Conservation (phyloP, 1,140 invertebrate genomes). For the Drosophila yakuba region DNA sequence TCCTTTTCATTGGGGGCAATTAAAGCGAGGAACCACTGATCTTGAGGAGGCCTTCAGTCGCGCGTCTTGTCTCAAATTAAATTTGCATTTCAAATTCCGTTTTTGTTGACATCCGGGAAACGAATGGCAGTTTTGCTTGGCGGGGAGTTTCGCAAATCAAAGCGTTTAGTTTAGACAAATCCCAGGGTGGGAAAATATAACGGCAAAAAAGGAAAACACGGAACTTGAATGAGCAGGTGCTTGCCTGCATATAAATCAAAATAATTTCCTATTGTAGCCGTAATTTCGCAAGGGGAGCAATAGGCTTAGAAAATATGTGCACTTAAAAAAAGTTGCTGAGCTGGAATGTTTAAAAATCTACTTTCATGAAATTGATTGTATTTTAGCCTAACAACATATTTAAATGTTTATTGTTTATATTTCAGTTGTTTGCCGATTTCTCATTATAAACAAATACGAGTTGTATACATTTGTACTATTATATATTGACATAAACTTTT, state of each 20-base stretch:
- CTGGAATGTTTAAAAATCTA: not conserved
- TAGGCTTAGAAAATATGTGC: not conserved
- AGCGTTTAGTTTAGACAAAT: conserved; percentile 77
- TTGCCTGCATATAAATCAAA: conserved; percentile 79
- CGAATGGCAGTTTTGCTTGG: conserved; percentile 4
- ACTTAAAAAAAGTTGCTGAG: not conserved
- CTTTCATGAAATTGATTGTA: not conserved
- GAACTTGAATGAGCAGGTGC: conserved; percentile 32
- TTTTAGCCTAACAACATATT: not conserved
- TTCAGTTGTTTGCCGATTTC: too few relatives aligned
- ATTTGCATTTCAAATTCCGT: conserved; percentile 80
- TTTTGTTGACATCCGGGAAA: conserved; percentile 58
- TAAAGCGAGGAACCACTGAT: conserved; percentile 42
- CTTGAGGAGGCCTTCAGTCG: conserved; percentile 16
- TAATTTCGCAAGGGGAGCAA: conserved; percentile 56
- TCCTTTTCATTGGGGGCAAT: conserved; percentile 44
- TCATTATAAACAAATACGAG: too few relatives aligned
- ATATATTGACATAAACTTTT: too few relatives aligned
- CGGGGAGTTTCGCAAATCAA: conserved; percentile 57
- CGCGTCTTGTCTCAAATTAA: conserved; percentile 76
- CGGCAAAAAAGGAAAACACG: not conserved
- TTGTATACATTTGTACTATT: too few relatives aligned
- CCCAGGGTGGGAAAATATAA: conserved; percentile 15
- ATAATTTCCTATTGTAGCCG: conserved; percentile 75
- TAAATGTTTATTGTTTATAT: not conserved